Evolutionary conservation across 2,888 invertebrate species (phyloP).

Genomic region (Dryococelus australis): DNA sequence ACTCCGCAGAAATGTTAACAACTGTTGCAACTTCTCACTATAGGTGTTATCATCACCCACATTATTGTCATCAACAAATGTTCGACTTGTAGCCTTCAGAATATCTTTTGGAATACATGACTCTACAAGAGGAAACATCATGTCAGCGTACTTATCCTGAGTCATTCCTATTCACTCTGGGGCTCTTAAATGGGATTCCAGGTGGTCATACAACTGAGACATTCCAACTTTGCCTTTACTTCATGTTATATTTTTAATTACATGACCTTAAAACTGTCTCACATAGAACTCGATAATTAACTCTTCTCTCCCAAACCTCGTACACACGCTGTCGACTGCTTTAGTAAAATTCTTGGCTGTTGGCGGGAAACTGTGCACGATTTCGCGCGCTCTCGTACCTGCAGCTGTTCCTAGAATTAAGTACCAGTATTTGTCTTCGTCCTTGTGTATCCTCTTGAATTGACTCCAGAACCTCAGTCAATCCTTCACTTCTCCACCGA

Average conservation of each 20-base stretch:
- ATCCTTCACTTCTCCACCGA: slow-evolving; percentile 38
- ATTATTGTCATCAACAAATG: neutral
- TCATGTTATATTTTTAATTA: neutral
- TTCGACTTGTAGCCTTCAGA: neutral
- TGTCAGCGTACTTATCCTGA: neutral
- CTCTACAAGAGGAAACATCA: neutral
- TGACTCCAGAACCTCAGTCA: slow-evolving; percentile 49
- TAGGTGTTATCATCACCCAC: neutral
- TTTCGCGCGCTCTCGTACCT: slow-evolving; percentile 46
- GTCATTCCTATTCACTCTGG: neutral
- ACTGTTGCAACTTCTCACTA: neutral
- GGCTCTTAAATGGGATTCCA: neutral
- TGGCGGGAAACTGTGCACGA: slow-evolving; percentile 49
- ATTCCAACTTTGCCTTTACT: neutral
- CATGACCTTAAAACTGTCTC: neutral
- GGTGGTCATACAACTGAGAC: neutral
- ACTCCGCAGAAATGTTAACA: neutral
- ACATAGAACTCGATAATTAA: neutral
- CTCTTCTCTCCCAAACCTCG: neutral
- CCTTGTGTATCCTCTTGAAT: slow-evolving; percentile 48
- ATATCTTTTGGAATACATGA: neutral
- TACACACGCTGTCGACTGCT: slow-evolving; percentile 41
- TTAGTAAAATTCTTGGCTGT: slow-evolving; percentile 50
- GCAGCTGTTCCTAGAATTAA: slow-evolving; percentile 44
- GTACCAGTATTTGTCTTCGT: slow-evolving; percentile 49